Conservation (phyloP, 2,888 invertebrate species). For the Halocaridina rubra region DNA sequence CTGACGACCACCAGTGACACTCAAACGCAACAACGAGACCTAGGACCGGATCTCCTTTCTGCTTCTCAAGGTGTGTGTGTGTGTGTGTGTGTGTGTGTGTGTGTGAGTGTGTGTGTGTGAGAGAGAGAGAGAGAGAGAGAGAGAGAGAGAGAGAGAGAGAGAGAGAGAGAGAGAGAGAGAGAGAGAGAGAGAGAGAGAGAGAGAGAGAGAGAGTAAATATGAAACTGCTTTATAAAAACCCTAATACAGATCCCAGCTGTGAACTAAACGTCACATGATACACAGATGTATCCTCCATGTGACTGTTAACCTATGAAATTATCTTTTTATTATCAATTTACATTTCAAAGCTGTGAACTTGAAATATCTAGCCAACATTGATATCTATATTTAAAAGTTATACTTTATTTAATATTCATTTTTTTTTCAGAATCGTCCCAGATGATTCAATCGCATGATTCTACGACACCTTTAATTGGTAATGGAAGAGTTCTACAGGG, state of each 20-base stretch:
- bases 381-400: background rate
- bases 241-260: no score
- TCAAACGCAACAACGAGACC: background rate
- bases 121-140: background rate
- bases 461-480: conserved; percentile 52
- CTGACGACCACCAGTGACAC: background rate
- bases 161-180: background rate
- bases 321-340: background rate
- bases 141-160: background rate
- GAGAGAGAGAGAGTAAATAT: background rate
- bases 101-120: background rate
- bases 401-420: background rate
- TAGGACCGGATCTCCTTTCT: conserved; percentile 14
- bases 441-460: conserved; percentile 59
- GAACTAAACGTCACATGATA: background rate
- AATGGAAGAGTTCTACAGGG: conserved; percentile 30
- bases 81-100: background rate
- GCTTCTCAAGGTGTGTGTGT: conserved; percentile 15
- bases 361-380: background rate
- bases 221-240: background rate
- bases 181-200: background rate
- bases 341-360: background rate
- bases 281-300: background rate
- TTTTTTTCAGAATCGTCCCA: conserved; percentile 43
- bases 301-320: background rate